These are phyloP conservation scores for Drosophila borealis DNA, from an alignment of 2,888 invertebrate genomes.

Conservation along the genomic window DNA sequence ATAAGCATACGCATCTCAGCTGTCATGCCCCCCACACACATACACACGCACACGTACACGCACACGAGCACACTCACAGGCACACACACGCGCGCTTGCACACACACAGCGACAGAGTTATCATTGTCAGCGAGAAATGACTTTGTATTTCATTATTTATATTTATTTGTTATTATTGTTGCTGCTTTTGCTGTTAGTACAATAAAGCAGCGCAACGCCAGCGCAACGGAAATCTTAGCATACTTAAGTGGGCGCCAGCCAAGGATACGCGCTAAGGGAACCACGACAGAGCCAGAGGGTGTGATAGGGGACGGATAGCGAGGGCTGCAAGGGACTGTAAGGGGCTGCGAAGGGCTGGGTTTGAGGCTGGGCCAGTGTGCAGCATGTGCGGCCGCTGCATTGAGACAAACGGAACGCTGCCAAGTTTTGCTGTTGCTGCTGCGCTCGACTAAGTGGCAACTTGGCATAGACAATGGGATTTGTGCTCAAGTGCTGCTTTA, in stretches of 20 bases:
- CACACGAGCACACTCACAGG: background rate
- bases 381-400: constrained; percentile 45
- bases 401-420: constrained; percentile 46
- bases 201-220: constrained; percentile 56
- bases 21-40: constrained; percentile 9
- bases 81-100: constrained; percentile 2
- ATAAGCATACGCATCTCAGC: constrained; percentile 24
- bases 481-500: constrained; percentile 37
- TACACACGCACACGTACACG: background rate
- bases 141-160: constrained; percentile 74
- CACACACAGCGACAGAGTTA: constrained; percentile 6
- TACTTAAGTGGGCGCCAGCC: constrained; percentile 70
- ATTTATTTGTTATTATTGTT: constrained; percentile 68
- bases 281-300: background rate
- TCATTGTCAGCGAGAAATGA: constrained; percentile 62
- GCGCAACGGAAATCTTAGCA: constrained; percentile 74
- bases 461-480: constrained; percentile 58
- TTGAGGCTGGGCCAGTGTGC: constrained; percentile 22
- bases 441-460: constrained; percentile 58
- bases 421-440: constrained; percentile 33
- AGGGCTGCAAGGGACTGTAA: background rate
- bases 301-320: background rate
- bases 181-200: constrained; percentile 31
- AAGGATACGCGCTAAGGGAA: constrained; percentile 39
- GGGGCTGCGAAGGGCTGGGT: background rate